These are phyloP conservation scores for Strix occidentalis DNA, from an alignment of 2,797 vertebrate species.

Conservation along the genomic window DNA sequence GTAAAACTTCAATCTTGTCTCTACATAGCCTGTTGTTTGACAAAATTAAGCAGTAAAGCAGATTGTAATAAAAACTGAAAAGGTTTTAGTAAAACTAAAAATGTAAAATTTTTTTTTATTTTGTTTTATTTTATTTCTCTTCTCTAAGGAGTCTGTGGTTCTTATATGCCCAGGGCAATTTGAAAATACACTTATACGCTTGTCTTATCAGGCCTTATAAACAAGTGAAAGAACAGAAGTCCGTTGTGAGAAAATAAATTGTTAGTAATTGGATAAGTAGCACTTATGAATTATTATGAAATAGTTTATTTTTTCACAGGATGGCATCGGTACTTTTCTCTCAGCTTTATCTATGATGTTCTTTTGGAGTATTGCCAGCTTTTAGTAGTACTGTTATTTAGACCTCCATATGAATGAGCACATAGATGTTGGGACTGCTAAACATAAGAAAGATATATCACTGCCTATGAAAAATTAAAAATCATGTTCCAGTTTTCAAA, in stretches of 20 bases:
- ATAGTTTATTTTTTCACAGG: neutral
- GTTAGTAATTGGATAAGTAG: neutral
- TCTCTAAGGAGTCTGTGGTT: neutral
- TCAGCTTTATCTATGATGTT: neutral
- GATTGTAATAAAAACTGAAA: neutral
- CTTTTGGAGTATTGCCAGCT: neutral
- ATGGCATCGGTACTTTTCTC: neutral
- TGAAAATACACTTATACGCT: neutral
- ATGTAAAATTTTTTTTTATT: neutral
- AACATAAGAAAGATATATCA: neutral
- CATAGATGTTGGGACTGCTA: neutral
- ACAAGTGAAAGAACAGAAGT: neutral
- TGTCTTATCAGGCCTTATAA: neutral
- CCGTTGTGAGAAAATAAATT: neutral
- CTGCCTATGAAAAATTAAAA: neutral
- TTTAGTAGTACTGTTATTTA: neutral
- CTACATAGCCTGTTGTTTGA: neutral
- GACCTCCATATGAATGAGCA: rapidly evolving
- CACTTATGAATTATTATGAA: neutral
- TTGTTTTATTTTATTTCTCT: neutral
- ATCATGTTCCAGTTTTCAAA: neutral
- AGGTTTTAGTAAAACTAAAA: neutral
- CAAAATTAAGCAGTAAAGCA: neutral
- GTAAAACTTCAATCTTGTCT: neutral
- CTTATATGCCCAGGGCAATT: neutral